These are phyloP conservation scores for Etheostoma perlongum DNA, from an alignment of 2,797 vertebrate species.

Conservation along the genomic window DNA sequence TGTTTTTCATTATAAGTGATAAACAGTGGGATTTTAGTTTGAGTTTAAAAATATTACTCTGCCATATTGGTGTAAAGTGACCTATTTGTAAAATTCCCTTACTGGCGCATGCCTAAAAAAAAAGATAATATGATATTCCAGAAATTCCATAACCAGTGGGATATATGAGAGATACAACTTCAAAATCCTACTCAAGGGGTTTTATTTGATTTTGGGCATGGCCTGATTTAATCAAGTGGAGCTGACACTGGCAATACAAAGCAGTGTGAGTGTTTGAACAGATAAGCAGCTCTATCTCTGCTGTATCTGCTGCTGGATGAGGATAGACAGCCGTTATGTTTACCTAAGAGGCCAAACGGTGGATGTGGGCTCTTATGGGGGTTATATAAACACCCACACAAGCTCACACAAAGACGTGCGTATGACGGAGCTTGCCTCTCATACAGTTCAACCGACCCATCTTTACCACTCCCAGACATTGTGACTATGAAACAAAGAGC, in stretches of 20 bases:
- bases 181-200: conserved; percentile 64
- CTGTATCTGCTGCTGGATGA: conserved; percentile 59
- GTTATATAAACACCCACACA: conserved; percentile 74
- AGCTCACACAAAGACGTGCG: conserved; percentile 53
- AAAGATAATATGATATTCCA: conserved; percentile 48
- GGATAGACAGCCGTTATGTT: conserved; percentile 66
- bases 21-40: conserved; percentile 10
- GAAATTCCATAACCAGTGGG: conserved; percentile 56
- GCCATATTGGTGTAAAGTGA: conserved; percentile 27
- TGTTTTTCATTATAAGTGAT: conserved; percentile 27
- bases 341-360: conserved; percentile 70
- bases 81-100: conserved; percentile 58
- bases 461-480: conserved; percentile 43
- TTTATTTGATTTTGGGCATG: conserved; percentile 78
- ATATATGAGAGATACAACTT: conserved; percentile 50
- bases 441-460: neutral
- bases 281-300: conserved; percentile 70
- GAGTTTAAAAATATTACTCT: conserved; percentile 16
- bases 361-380: conserved; percentile 72
- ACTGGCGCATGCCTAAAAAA: conserved; percentile 25
- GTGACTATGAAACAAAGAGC: conserved; percentile 46
- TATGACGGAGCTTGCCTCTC: conserved; percentile 27
- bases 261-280: conserved; percentile 69
- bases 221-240: conserved; percentile 77
- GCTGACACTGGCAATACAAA: conserved; percentile 74